Evolutionary conservation across 2,888 invertebrate genomes (phyloP).

Genomic region (Lasioglossum leucozonium): DNA sequence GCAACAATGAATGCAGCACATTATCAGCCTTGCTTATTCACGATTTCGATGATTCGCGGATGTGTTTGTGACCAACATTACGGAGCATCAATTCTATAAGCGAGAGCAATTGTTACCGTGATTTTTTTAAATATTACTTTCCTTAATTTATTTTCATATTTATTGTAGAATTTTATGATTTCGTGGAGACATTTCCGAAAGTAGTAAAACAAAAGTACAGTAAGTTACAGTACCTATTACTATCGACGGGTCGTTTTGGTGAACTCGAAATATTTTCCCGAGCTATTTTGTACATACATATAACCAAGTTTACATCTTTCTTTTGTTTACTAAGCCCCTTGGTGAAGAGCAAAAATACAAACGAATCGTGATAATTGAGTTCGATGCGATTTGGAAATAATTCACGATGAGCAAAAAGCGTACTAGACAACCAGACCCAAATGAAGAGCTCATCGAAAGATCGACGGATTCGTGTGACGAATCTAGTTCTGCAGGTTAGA

Average conservation of each 20-base stretch:
- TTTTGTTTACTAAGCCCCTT: constrained; percentile 49
- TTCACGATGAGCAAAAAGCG: constrained; percentile 89
- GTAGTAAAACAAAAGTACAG: neutral
- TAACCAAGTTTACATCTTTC: constrained; percentile 41
- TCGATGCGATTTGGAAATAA: constrained; percentile 28
- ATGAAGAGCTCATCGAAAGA: constrained; percentile 86
- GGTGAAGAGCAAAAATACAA: neutral
- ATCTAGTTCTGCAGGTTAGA: constrained; percentile 77
- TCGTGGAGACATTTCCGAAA: neutral
- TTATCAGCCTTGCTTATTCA: constrained; percentile 15
- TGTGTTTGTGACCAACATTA: neutral
- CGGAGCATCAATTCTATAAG: constrained; percentile 14
- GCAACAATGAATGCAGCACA: constrained; percentile 10
- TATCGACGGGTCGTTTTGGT: neutral
- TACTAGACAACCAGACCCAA: constrained; percentile 89
- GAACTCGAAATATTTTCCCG: neutral
- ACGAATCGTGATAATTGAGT: neutral
- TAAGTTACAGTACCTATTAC: neutral
- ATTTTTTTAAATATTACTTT: constrained; percentile 21
- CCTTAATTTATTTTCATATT: constrained; percentile 20
- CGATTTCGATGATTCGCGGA: neutral
- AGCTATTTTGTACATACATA: neutral
- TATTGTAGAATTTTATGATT: constrained; percentile 3
- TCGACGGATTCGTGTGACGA: constrained; percentile 91
- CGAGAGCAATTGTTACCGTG: constrained; percentile 13